Conservation (phyloP, 1,140 invertebrate genomes). For the Ctenoplectra terminalis region DNA sequence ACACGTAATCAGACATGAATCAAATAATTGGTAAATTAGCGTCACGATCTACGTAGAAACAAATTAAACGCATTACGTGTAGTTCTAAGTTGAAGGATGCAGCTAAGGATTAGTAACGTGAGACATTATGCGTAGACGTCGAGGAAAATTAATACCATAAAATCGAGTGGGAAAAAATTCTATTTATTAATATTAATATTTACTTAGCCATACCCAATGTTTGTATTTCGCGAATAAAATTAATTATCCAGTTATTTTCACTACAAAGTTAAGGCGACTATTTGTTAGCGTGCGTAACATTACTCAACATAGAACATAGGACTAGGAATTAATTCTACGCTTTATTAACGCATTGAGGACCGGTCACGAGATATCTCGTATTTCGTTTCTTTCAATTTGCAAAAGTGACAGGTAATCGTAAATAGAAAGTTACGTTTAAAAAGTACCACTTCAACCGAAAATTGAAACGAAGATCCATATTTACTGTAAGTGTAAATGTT, state of each 20-base stretch:
- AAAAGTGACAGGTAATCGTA: too few species aligned
- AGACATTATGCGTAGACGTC: not conserved
- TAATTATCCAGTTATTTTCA: not conserved
- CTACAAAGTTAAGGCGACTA: not conserved
- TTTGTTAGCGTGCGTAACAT: not conserved
- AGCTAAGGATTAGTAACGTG: constrained; percentile 20
- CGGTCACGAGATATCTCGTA: too few species aligned
- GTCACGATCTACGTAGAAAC: not conserved
- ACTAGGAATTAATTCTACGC: too few species aligned
- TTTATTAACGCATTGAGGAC: too few species aligned
- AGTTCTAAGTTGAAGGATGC: not conserved
- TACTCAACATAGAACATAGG: not conserved
- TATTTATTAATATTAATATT: not conserved
- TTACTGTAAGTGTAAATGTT: too few species aligned
- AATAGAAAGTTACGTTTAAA: too few species aligned
- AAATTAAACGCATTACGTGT: constrained; percentile 12
- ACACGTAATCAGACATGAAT: not conserved
- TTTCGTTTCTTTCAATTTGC: too few species aligned
- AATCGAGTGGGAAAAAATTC: not conserved
- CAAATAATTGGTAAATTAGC: not conserved
- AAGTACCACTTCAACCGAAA: too few species aligned
- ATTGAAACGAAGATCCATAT: too few species aligned
- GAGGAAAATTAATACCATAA: not conserved
- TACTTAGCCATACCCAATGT: too few species aligned
- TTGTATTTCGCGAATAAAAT: not conserved